phyloP scores from a whole-genome alignment of 2,888 invertebrate genomes.

The Temnothorax unifasciatus region DNA sequence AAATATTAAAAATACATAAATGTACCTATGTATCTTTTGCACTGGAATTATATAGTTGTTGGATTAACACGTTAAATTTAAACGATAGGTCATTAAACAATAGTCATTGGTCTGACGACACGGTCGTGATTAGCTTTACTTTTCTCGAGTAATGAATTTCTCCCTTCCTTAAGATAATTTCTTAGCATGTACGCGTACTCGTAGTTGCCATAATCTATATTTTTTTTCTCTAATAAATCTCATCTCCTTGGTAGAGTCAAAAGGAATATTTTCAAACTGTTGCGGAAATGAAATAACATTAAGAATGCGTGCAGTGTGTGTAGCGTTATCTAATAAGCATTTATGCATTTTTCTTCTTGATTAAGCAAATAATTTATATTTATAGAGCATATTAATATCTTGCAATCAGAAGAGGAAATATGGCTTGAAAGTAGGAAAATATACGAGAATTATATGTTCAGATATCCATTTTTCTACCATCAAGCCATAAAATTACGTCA shows the following conservation, averaged over 20 bases:
- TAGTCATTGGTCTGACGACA: constrained; percentile 85
- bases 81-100: constrained; percentile 81
- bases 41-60: constrained; percentile 75
- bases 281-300: constrained; percentile 16
- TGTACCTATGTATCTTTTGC: constrained; percentile 74
- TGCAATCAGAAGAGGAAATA: neutral
- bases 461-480: neutral
- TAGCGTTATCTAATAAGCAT: neutral
- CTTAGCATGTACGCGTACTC: constrained; percentile 63
- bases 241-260: constrained; percentile 72
- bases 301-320: neutral
- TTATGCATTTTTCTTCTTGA: neutral
- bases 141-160: constrained; percentile 65
- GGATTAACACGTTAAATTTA: constrained; percentile 75
- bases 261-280: constrained; percentile 51
- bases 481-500: neutral
- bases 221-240: constrained; percentile 63
- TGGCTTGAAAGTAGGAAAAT: neutral
- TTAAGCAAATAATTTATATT: constrained; percentile 11
- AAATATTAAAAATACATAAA: constrained; percentile 82
- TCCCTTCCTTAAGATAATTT: constrained; percentile 62
- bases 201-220: constrained; percentile 65
- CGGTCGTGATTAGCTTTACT: constrained; percentile 78
- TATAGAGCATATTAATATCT: neutral
- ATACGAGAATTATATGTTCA: neutral